Evolutionary conservation across 2,113 vertebrate species (phyloP).

Genomic region (Equus quagga): DNA sequence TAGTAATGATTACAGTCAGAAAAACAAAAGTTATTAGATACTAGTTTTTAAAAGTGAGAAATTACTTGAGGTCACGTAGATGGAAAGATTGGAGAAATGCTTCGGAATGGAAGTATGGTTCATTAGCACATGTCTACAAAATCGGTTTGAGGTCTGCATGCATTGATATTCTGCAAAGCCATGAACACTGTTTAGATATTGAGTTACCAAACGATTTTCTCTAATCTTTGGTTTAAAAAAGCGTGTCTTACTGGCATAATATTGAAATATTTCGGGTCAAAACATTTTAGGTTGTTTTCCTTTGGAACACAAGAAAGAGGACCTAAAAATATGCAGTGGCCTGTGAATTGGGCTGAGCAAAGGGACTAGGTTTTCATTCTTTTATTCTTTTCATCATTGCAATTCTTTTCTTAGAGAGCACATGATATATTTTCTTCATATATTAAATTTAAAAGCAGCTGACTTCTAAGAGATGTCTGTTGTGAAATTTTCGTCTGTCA

Average conservation of each 20-base stretch:
- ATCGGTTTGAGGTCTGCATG: neutral
- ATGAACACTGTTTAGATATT: neutral
- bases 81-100: neutral
- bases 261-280: neutral
- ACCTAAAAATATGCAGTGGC: neutral
- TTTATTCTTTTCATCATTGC: neutral
- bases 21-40: neutral
- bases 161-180: neutral
- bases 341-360: neutral
- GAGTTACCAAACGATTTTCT: neutral
- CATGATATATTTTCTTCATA: slow-evolving; percentile 24
- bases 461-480: slow-evolving; percentile 52
- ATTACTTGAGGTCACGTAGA: neutral
- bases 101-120: neutral
- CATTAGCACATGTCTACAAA: neutral
- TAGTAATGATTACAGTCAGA: neutral
- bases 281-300: neutral
- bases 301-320: neutral
- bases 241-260: neutral
- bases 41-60: neutral
- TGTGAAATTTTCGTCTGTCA: slow-evolving; percentile 66
- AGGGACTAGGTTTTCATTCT: neutral
- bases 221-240: neutral
- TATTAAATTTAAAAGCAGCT: slow-evolving; percentile 42
- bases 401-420: neutral